These are phyloP conservation scores for Chromobotia macracanthus DNA, from an alignment of 2,797 vertebrate species.

Conservation along the genomic window DNA sequence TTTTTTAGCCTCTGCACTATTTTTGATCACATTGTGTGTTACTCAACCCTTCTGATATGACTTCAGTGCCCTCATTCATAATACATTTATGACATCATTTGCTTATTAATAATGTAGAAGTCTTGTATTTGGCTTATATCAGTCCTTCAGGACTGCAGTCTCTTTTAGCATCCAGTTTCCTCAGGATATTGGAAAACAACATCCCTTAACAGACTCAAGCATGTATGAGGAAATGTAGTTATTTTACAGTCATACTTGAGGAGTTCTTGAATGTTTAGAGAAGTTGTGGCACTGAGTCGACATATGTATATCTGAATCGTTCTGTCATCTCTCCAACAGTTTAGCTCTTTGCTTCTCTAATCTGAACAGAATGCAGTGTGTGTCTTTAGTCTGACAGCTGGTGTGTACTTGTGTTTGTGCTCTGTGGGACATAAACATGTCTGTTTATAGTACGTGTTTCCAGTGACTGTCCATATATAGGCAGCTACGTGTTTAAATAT, in stretches of 20 bases:
- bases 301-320: neutral
- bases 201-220: neutral
- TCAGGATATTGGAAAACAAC: constrained; percentile 25
- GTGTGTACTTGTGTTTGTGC: neutral
- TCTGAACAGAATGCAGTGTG: constrained; percentile 1
- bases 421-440: neutral
- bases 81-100: constrained; percentile 51
- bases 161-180: constrained; percentile 38
- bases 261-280: neutral
- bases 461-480: no score
- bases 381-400: neutral
- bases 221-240: neutral
- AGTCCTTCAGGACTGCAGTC: constrained; percentile 10
- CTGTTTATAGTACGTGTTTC: neutral
- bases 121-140: constrained; percentile 27
- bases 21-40: constrained; percentile 17
- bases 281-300: neutral
- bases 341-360: neutral
- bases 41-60: constrained; percentile 26
- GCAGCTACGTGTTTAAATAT: no score
- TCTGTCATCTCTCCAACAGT: neutral
- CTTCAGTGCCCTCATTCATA: constrained; percentile 48
- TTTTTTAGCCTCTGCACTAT: neutral
- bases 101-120: constrained; percentile 49
- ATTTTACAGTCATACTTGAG: neutral